Evolutionary conservation across 2,797 vertebrate species (phyloP).

Genomic region (Mus minutoides): DNA sequence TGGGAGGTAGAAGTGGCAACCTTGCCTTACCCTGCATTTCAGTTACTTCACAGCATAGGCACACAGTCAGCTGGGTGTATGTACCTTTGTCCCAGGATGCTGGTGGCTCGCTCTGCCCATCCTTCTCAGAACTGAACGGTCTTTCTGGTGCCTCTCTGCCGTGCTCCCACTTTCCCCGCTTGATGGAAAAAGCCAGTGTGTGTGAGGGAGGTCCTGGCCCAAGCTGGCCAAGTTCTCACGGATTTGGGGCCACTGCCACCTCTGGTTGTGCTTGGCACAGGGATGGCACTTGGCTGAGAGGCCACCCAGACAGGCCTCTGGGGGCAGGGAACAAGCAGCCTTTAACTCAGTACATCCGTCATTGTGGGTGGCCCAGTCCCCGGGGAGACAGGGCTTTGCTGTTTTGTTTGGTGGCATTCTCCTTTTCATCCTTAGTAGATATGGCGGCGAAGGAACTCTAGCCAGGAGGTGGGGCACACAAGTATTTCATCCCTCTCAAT

Average conservation of each 20-base stretch:
- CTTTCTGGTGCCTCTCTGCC: background rate
- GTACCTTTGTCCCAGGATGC: background rate
- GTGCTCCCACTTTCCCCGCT: background rate
- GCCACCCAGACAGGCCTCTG: constrained; percentile 53
- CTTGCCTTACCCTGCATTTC: background rate
- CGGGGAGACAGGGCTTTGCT: background rate
- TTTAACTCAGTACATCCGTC: background rate
- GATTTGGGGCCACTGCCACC: constrained; percentile 40
- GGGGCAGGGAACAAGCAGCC: background rate
- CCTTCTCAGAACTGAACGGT: background rate
- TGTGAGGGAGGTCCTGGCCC: constrained; percentile 61
- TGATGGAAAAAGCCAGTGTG: constrained; percentile 47
- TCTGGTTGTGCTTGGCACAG: constrained; percentile 33
- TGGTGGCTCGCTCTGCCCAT: background rate
- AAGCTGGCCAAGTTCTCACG: background rate
- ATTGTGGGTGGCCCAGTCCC: constrained; percentile 18
- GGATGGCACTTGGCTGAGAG: constrained; percentile 3
- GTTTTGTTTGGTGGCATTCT: background rate
- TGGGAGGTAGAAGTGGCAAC: background rate
- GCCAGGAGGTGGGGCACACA: background rate
- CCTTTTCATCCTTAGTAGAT: background rate
- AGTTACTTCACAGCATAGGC: background rate
- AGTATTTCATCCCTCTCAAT: background rate
- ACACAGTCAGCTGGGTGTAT: accelerated
- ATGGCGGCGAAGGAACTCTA: background rate